phyloP scores from a whole-genome alignment of 1,140 invertebrate genomes.

The Notospermus geniculatus region DNA sequence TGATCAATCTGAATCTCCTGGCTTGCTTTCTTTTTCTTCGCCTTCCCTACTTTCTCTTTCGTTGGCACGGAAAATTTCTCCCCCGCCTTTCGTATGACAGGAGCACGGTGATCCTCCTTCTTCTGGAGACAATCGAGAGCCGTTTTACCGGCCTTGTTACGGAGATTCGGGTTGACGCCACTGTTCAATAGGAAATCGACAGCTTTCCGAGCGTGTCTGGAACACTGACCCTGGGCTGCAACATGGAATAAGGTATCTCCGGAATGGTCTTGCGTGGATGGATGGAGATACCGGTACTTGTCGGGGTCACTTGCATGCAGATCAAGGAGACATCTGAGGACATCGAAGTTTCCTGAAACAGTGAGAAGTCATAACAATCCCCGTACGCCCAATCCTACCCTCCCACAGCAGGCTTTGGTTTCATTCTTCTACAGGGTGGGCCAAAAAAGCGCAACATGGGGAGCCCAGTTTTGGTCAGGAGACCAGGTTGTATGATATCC shows the following conservation, averaged over 20 bases:
- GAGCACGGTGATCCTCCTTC: slow-evolving; percentile 10
- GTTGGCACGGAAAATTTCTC: slow-evolving; percentile 1
- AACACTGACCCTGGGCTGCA: slow-evolving; percentile 5
- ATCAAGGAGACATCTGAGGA: not conserved
- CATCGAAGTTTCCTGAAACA: slow-evolving; percentile 4
- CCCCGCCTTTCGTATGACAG: not conserved
- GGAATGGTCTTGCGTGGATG: not conserved
- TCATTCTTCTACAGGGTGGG: too few species aligned
- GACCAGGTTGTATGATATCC: too few species aligned
- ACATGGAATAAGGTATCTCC: slow-evolving; percentile 18
- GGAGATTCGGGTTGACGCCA: slow-evolving; percentile 14
- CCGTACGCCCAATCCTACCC: not conserved
- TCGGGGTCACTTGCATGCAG: not conserved
- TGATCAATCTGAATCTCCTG: not conserved
- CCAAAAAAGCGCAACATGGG: too few species aligned
- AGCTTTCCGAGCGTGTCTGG: slow-evolving; percentile 8
- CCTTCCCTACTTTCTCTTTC: not conserved
- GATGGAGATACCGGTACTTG: slow-evolving; percentile 1
- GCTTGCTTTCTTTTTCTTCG: not conserved
- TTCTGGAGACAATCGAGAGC: slow-evolving; percentile 4
- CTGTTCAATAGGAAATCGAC: slow-evolving; percentile 7
- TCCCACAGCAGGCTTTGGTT: too few species aligned
- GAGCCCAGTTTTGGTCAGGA: too few species aligned
- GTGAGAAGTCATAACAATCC: not conserved
- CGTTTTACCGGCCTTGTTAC: slow-evolving; percentile 11